Evolutionary conservation across 2,888 invertebrate species (phyloP).

Genomic region (Amphipyra tragopoginis): DNA sequence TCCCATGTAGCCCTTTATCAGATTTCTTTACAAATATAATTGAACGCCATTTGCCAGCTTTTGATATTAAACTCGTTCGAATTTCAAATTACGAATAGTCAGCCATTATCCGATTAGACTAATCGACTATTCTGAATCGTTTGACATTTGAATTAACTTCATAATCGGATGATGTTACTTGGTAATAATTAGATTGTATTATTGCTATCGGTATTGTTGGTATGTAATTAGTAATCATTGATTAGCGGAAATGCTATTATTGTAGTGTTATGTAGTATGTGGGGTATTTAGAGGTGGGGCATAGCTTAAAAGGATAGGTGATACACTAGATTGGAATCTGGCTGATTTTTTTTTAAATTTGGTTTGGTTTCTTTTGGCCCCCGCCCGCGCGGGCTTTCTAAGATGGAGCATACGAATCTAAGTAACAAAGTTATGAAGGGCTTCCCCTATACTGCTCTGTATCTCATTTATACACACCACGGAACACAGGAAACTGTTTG

Average conservation of each 20-base stretch:
- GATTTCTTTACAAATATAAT: slow-evolving; percentile 56
- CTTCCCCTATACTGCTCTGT: too few species aligned
- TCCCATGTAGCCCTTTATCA: slow-evolving; percentile 49
- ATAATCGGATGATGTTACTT: slow-evolving; percentile 50
- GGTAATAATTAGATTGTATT: slow-evolving; percentile 43
- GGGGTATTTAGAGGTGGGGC: too few species aligned
- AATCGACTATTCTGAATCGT: slow-evolving; percentile 55
- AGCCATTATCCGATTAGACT: slow-evolving; percentile 59
- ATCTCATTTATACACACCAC: too few species aligned
- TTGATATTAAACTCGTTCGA: slow-evolving; percentile 63
- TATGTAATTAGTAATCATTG: slow-evolving; percentile 27
- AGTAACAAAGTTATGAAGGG: too few species aligned
- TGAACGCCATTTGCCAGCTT: slow-evolving; percentile 56
- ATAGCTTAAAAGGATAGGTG: too few species aligned
- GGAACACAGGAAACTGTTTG: too few species aligned
- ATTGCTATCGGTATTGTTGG: slow-evolving; percentile 10
- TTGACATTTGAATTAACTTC: slow-evolving; percentile 56
- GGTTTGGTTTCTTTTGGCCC: too few species aligned
- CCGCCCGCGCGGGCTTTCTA: too few species aligned
- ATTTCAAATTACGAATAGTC: slow-evolving; percentile 71
- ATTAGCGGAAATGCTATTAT: slow-evolving; percentile 8
- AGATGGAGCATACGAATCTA: too few species aligned
- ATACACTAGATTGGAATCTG: too few species aligned
- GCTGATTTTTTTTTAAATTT: too few species aligned
- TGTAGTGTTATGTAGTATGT: background rate